Percentiles rank a stretch among this genome's conserved stretches.
Evolutionary conservation across 2,888 invertebrate species (phyloP).

Genomic region (Diloba caeruleocephala): DNA sequence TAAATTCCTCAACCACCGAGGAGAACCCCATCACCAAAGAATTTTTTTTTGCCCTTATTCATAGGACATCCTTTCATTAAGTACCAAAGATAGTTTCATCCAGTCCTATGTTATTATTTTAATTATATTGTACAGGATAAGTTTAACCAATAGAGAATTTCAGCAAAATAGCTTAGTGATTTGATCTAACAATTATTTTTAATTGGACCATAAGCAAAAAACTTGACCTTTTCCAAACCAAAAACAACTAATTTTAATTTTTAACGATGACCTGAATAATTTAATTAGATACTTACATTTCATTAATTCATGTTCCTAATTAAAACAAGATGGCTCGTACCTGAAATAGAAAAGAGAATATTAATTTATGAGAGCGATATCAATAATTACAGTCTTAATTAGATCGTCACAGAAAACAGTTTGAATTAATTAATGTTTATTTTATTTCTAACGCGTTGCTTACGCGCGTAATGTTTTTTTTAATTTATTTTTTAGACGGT

Average conservation of each 20-base stretch:
- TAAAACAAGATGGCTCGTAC: constrained; percentile 20
- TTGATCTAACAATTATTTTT: constrained; percentile 9
- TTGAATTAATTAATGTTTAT: background rate
- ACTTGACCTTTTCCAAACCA: constrained; percentile 8
- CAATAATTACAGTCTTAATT: constrained; percentile 1
- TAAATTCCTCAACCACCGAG: no score
- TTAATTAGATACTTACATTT: constrained; percentile 34
- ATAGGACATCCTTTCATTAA: no score
- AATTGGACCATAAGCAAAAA: constrained; percentile 13
- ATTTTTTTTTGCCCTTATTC: no score
- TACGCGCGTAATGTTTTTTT: no score
- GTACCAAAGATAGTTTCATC: no score
- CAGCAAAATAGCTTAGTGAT: constrained; percentile 6
- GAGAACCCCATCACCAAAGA: no score
- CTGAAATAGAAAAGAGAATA: constrained; percentile 22
- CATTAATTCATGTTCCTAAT: constrained; percentile 19
- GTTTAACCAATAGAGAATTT: background rate
- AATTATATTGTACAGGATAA: no score
- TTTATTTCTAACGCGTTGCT: no score
- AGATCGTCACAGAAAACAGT: background rate
- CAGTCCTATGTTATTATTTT: no score
- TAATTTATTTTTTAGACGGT: no score
- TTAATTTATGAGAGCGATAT: background rate
- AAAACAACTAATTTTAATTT: constrained; percentile 1
- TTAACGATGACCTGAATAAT: constrained; percentile 16